Evolutionary conservation across 2,888 invertebrate genomes (phyloP), one percentile per base, ranked within the genome.

Genomic region (Ectemnius lituratus): DNA sequence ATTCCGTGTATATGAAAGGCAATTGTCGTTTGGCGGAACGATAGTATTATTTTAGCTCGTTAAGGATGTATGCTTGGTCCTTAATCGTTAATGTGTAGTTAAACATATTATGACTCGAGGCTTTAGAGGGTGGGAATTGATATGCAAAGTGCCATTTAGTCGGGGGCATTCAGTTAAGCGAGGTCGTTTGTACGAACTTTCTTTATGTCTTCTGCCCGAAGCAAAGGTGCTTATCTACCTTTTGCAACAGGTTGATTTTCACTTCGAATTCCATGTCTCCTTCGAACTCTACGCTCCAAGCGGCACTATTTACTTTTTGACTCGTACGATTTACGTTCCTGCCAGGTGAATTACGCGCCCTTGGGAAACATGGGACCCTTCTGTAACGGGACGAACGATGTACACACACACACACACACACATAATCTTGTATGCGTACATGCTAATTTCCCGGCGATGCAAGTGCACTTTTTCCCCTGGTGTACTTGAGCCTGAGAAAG

Each of bases 201-300:
- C 37, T 37, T 11, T 6, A 11, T 37, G 11, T 37, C 5, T 8
- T 37, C 37, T 37, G 11, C 37, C 37, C 11, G 1, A 8, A 37
- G 37, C 6, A 52, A 52, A 52, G n/a, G 52, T 16, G 52, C 52
- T 14, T 52, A 6, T n/a, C n/a, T 14, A 16, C n/a, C 16, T 52
- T 52, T 52, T 52, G 16, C 52, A 52, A 52, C 37, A 52, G 52
- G 52, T 52, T 52, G 14, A 52, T 52, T 52, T 52, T 52, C 16
- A 52, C 52, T 16, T 52, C 52, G 52, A 16, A 14, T 52, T 52
- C 14, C 2, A 16, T 23, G 23, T 3, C 23, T 23, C 23, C 23
- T 23, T 14, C 52, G 52, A 11, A 52, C 14, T 13, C 52, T 16
- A 4, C 37, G 37, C 37, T 6, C 37, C 37, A 37, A 37, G 8